Percentiles rank a stretch among this genome's conserved stretches.
phyloP scores from a whole-genome alignment of 1,140 invertebrate species.

The Zaprionus capensis region DNA sequence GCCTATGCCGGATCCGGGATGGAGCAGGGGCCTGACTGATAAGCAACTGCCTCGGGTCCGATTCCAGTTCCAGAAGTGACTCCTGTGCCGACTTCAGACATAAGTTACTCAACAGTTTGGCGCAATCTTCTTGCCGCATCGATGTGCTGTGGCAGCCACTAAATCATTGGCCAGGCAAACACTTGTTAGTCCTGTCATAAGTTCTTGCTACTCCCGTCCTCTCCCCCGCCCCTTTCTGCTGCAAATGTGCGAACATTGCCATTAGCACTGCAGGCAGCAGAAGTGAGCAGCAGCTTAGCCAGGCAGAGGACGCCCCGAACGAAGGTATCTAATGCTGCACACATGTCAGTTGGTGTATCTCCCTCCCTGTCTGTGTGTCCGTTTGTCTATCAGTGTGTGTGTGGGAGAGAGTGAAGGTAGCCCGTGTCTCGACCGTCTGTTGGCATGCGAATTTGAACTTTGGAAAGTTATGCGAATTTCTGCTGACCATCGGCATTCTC shows the following conservation, averaged over 20 bases:
- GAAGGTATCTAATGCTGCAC: slow-evolving; percentile 26
- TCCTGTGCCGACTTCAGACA: slow-evolving; percentile 26
- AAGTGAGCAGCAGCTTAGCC: slow-evolving; percentile 56
- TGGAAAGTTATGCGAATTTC: slow-evolving; percentile 79
- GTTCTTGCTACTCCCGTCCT: slow-evolving; percentile 7
- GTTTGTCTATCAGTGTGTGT: slow-evolving; percentile 22
- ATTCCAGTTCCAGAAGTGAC: slow-evolving; percentile 46
- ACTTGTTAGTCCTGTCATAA: slow-evolving; percentile 62
- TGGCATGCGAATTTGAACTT: slow-evolving; percentile 68
- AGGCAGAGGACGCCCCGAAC: slow-evolving; percentile 32
- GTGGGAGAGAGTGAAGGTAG: slow-evolving; percentile 34
- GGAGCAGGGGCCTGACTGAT: not conserved
- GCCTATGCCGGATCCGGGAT: slow-evolving; percentile 7
- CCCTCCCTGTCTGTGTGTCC: slow-evolving; percentile 26
- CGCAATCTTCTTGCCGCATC: slow-evolving; percentile 17
- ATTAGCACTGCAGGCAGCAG: slow-evolving; percentile 52
- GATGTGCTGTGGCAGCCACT: slow-evolving; percentile 16
- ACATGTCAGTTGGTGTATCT: not conserved
- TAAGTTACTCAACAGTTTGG: slow-evolving; percentile 44
- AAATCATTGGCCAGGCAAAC: slow-evolving; percentile 58
- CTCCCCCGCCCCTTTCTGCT: not conserved
- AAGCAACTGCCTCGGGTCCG: not conserved
- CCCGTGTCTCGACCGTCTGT: slow-evolving; percentile 40
- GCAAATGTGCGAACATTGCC: slow-evolving; percentile 73
- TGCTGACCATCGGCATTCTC: slow-evolving; percentile 79